phyloP scores from a whole-genome alignment of 2,797 vertebrate species.

The Gymnoscopelus braueri region DNA sequence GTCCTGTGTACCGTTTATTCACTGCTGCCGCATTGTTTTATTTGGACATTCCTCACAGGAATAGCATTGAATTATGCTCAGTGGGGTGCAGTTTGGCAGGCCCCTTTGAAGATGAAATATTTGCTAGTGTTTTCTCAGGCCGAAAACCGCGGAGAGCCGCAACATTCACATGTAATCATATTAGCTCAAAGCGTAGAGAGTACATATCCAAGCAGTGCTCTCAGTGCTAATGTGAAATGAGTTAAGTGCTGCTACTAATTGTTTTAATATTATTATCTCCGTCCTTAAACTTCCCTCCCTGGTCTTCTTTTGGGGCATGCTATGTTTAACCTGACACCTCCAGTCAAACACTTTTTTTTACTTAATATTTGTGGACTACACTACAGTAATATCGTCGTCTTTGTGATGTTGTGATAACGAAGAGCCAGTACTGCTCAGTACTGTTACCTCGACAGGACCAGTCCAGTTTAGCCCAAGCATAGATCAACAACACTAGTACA shows the following conservation, averaged over 20 bases:
- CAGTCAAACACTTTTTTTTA: too few species aligned
- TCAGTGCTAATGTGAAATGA: too few species aligned
- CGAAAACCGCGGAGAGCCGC: slow-evolving; percentile 25
- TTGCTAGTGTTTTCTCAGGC: slow-evolving; percentile 71
- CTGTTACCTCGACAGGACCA: slow-evolving; percentile 6
- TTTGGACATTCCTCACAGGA: slow-evolving; percentile 80
- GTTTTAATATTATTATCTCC: too few species aligned
- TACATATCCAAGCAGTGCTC: too few species aligned
- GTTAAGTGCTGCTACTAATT: too few species aligned
- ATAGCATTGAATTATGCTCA: slow-evolving; percentile 72
- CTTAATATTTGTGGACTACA: neutral
- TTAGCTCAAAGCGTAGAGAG: slow-evolving; percentile 3
- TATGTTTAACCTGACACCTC: too few species aligned
- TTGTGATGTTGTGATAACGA: neutral
- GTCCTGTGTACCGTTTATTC: slow-evolving; percentile 73
- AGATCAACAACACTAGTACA: slow-evolving; percentile 40
- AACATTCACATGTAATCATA: slow-evolving; percentile 36
- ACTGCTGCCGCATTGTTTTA: slow-evolving; percentile 72
- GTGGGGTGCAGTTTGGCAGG: slow-evolving; percentile 64
- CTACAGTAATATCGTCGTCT: neutral
- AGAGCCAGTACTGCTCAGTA: neutral
- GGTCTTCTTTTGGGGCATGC: too few species aligned
- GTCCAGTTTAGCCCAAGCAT: slow-evolving; percentile 31
- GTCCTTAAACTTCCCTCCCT: too few species aligned
- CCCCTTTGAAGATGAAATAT: slow-evolving; percentile 70